These are phyloP conservation scores for Drosophila neoperkinsi DNA, from an alignment of 2,888 invertebrate genomes.

Conservation along the genomic window DNA sequence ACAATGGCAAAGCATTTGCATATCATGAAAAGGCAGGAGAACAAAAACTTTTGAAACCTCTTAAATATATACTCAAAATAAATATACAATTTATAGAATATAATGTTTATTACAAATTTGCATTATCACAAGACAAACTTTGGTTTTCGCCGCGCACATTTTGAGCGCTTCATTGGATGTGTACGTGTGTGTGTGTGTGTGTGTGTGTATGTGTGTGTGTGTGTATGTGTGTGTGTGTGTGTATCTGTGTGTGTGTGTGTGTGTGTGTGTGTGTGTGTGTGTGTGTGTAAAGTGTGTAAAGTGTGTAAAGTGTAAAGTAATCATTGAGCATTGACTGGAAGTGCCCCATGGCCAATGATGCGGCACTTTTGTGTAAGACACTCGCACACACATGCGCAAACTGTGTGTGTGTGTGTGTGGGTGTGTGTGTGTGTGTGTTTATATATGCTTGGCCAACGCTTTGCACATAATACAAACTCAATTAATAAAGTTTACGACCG, in stretches of 20 bases:
- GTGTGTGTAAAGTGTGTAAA: too few relatives aligned
- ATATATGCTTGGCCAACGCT: constrained; percentile 7
- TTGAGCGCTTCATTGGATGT: constrained; percentile 1
- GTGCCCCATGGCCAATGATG: constrained; percentile 44
- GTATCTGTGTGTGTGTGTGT: too few relatives aligned
- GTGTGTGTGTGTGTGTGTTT: neutral
- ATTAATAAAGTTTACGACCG: constrained; percentile 72
- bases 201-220: neutral
- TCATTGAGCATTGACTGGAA: constrained; percentile 36
- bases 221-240: neutral
- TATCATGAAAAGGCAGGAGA: neutral
- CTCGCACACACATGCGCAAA: constrained; percentile 1
- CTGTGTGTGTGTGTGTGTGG: neutral
- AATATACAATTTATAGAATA: constrained; percentile 2
- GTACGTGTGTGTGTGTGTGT: neutral
- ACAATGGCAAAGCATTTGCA: constrained; percentile 1
- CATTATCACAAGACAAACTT: constrained; percentile 55
- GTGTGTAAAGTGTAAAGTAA: constrained; percentile 38
- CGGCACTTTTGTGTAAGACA: constrained; percentile 38
- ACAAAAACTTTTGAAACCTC: neutral
- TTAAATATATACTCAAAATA: neutral
- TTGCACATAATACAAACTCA: constrained; percentile 69
- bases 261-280: neutral
- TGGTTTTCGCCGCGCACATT: constrained; percentile 27
- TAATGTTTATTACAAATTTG: constrained; percentile 44